Conservation (phyloP, 2,888 invertebrate genomes). For the Exephanes ischioxanthus region DNA sequence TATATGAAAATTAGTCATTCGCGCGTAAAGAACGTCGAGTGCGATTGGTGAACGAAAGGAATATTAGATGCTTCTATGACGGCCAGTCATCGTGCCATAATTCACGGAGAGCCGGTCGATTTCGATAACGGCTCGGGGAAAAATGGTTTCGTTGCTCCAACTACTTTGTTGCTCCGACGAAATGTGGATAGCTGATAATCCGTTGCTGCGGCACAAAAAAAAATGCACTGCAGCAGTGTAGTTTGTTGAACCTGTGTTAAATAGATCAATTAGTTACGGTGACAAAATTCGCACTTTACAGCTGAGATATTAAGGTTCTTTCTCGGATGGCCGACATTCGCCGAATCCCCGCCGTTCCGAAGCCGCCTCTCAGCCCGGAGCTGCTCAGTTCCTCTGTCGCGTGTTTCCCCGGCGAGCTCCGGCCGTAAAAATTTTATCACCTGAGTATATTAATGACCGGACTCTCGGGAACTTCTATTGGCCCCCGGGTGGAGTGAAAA, state of each 20-base stretch:
- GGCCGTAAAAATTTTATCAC: conserved; percentile 52
- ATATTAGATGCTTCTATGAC: conserved; percentile 12
- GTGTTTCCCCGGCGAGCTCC: background rate
- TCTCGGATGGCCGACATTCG: background rate
- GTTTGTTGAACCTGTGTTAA: background rate
- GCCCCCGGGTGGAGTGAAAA: conserved; percentile 20
- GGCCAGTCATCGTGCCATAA: conserved; percentile 23
- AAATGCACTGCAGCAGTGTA: background rate
- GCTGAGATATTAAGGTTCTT: background rate
- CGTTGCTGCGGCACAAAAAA: background rate
- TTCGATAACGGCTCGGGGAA: background rate
- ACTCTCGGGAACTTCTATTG: conserved; percentile 29
- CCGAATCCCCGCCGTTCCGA: background rate
- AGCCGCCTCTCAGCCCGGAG: background rate
- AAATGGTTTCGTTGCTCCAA: background rate
- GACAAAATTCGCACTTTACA: background rate
- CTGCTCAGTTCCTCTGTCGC: background rate
- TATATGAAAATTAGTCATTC: conserved; percentile 45
- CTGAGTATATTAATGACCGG: conserved; percentile 47
- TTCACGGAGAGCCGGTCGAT: conserved; percentile 1
- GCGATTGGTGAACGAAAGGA: conserved; percentile 33
- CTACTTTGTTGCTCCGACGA: background rate
- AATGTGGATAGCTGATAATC: background rate
- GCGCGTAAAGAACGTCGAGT: conserved; percentile 23
- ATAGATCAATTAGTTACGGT: background rate